phyloP scores from a whole-genome alignment of 2,797 vertebrate genomes.

The Nannoperca obscura region DNA sequence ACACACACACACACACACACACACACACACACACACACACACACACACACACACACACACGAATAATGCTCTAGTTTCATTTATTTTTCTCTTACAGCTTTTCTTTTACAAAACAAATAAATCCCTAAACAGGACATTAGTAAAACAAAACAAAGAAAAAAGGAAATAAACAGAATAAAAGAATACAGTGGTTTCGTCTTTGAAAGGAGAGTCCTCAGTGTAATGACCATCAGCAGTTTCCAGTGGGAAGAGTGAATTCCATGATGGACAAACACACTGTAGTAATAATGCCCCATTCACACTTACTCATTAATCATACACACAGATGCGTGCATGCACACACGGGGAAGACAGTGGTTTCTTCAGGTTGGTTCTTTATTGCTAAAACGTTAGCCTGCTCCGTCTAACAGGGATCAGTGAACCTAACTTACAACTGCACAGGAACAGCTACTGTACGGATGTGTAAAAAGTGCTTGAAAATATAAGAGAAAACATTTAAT shows the following conservation, averaged over 20 bases:
- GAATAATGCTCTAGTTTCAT: slow-evolving; percentile 76
- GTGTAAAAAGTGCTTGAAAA: slow-evolving; percentile 36
- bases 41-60: not conserved
- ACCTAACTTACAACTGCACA: slow-evolving; percentile 58
- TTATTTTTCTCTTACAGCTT: slow-evolving; percentile 82
- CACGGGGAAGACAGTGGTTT: slow-evolving; percentile 75
- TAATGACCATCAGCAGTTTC: slow-evolving; percentile 61
- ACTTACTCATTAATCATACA: slow-evolving; percentile 34
- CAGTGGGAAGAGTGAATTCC: slow-evolving; percentile 51
- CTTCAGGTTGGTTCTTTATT: slow-evolving; percentile 82
- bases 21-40: not conserved
- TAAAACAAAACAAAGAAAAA: slow-evolving; percentile 77
- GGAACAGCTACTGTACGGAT: slow-evolving; percentile 62
- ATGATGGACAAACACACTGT: slow-evolving; percentile 46
- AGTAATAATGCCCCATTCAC: slow-evolving; percentile 57
- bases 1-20: slow-evolving; percentile 4
- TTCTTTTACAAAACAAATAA: slow-evolving; percentile 83
- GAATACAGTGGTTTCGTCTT: slow-evolving; percentile 73
- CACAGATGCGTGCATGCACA: slow-evolving; percentile 33
- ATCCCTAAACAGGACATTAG: slow-evolving; percentile 82
- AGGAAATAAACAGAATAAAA: slow-evolving; percentile 58
- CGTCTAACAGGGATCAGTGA: slow-evolving; percentile 61
- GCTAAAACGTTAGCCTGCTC: slow-evolving; percentile 80
- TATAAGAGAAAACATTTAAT: slow-evolving; percentile 20
- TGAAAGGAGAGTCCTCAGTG: slow-evolving; percentile 72